phyloP scores from a whole-genome alignment of 2,113 vertebrate genomes.

The Petrocephalus zakoni region DNA sequence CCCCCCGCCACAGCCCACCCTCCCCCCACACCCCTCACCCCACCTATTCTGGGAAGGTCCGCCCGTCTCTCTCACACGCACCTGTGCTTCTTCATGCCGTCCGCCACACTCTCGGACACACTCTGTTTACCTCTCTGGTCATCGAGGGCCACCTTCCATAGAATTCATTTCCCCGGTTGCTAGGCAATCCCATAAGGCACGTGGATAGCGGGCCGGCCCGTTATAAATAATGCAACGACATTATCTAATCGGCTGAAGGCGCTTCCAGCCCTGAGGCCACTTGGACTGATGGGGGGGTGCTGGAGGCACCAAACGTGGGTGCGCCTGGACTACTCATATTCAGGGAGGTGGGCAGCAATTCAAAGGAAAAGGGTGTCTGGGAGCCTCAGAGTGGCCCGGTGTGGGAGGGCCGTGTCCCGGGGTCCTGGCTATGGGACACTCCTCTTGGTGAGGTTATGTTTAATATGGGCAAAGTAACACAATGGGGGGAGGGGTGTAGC shows the following conservation, averaged over 20 bases:
- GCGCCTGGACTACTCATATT: neutral
- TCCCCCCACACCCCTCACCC: neutral
- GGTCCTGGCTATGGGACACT: neutral
- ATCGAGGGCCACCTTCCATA: constrained; percentile 52
- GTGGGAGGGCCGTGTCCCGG: neutral
- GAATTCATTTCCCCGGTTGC: constrained; percentile 67
- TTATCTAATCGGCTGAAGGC: constrained; percentile 64
- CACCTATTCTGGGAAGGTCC: neutral
- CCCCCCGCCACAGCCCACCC: neutral
- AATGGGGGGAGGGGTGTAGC: neutral
- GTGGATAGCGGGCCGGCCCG: constrained; percentile 56
- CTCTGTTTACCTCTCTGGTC: constrained; percentile 40
- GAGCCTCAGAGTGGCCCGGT: neutral
- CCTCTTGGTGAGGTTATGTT: neutral
- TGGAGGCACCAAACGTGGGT: neutral
- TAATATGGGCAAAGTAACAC: neutral
- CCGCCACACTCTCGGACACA: neutral
- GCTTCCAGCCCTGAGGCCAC: constrained; percentile 45
- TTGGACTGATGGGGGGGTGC: constrained; percentile 39
- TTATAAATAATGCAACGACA: constrained; percentile 76
- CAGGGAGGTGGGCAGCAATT: neutral
- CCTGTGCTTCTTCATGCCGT: neutral
- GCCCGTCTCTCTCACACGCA: neutral
- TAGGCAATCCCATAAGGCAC: constrained; percentile 67
- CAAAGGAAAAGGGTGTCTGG: neutral